A percentile compares a stretch with the other conserved stretches of the same genome.
These are phyloP conservation scores for Gorsachius magnificus DNA, from an alignment of 2,797 vertebrate species.

Conservation along the genomic window DNA sequence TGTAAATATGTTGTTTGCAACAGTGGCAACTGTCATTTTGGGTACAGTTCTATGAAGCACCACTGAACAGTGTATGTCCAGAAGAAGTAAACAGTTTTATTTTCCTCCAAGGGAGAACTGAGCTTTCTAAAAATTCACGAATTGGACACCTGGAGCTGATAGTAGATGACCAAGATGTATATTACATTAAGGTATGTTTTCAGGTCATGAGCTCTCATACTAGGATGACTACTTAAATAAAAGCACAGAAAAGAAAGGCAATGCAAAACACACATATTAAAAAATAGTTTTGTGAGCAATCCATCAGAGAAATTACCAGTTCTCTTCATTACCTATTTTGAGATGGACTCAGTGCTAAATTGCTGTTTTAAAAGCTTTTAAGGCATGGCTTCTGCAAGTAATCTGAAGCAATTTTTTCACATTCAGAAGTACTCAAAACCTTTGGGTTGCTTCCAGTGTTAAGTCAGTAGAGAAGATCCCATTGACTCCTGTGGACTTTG, in stretches of 20 bases:
- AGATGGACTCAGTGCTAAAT: not conserved
- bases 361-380: not conserved
- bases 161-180: constrained; percentile 77
- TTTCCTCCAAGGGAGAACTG: constrained; percentile 79
- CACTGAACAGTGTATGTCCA: not conserved
- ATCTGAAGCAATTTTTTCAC: not conserved
- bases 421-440: not conserved
- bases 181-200: constrained; percentile 81
- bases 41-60: not conserved
- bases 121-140: constrained; percentile 72
- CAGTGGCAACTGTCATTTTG: not conserved
- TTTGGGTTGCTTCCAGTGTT: not conserved
- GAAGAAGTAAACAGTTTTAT: not conserved
- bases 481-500: not conserved
- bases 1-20: not conserved
- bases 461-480: not conserved
- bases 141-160: constrained; percentile 81
- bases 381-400: not conserved
- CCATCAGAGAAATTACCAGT: not conserved
- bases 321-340: not conserved
- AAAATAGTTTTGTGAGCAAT: not conserved
- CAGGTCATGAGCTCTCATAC: not conserved
- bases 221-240: not conserved
- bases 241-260: not conserved
- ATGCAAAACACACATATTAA: not conserved